Percentiles rank a stretch among this genome's conserved stretches.
Evolutionary conservation across 2,888 invertebrate species (phyloP).

Genomic region (Stegana nigrithorax): DNA sequence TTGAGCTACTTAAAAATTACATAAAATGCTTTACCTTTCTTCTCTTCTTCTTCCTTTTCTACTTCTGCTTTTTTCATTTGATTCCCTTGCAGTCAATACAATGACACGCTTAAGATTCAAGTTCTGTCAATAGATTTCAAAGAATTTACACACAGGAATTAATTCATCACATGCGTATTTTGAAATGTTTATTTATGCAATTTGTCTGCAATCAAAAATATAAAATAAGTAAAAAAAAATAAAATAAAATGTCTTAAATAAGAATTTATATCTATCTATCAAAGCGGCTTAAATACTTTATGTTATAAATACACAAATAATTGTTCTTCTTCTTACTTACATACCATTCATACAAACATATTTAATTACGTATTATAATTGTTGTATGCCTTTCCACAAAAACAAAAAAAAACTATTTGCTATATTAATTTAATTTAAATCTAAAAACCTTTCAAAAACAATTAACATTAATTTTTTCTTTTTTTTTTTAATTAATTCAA

Average conservation of each 20-base stretch:
- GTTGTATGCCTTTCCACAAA: no score
- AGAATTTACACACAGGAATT: no score
- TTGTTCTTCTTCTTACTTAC: slow-evolving; percentile 40
- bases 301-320: slow-evolving; percentile 13
- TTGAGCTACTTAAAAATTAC: no score
- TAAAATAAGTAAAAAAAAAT: background rate
- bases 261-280: background rate
- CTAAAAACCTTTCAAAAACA: background rate
- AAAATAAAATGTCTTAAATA: background rate
- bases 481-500: background rate
- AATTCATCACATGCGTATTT: no score
- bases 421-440: background rate
- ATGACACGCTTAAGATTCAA: no score
- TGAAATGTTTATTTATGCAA: background rate
- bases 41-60: no score
- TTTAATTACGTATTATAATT: no score
- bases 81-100: no score
- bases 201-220: background rate
- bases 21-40: no score
- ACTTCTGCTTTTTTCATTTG: no score
- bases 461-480: background rate
- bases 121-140: no score
- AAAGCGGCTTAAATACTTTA: background rate
- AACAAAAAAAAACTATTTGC: background rate
- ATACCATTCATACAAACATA: no score